Conservation (phyloP, 2,113 vertebrate genomes). For the Neolamprologus falcicula region DNA sequence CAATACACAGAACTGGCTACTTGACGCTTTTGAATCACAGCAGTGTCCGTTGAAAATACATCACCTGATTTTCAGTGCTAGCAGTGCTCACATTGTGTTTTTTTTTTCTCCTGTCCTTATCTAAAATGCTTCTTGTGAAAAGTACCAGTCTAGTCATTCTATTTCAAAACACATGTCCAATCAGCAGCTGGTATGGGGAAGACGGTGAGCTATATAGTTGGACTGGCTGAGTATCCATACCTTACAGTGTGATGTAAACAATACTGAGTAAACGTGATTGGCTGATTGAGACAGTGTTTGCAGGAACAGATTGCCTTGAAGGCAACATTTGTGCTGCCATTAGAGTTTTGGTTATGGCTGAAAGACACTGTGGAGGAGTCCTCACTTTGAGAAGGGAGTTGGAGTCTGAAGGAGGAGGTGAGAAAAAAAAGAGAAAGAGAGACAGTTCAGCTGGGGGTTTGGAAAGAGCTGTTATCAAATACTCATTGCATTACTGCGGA, state of each 20-base stretch:
- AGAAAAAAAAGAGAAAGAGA: background rate
- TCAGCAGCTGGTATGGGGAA: slow-evolving; percentile 74
- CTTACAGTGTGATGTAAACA: slow-evolving; percentile 75
- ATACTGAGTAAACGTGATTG: slow-evolving; percentile 72
- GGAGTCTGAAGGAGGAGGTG: slow-evolving; percentile 42
- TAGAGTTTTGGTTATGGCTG: slow-evolving; percentile 78
- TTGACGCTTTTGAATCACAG: slow-evolving; percentile 72
- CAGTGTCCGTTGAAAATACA: slow-evolving; percentile 68
- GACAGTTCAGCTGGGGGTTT: background rate
- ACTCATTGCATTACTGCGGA: background rate
- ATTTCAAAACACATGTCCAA: slow-evolving; percentile 59
- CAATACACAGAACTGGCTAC: slow-evolving; percentile 67
- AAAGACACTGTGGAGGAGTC: slow-evolving; percentile 43
- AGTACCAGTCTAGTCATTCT: slow-evolving; percentile 72
- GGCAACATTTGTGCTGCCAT: slow-evolving; percentile 64
- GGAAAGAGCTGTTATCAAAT: background rate
- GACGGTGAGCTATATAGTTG: slow-evolving; percentile 67
- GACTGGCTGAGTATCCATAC: slow-evolving; percentile 68
- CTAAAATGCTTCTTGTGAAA: slow-evolving; percentile 55
- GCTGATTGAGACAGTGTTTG: slow-evolving; percentile 65
- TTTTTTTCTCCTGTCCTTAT: slow-evolving; percentile 6
- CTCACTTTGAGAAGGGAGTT: slow-evolving; percentile 57
- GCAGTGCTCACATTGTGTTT: slow-evolving; percentile 53
- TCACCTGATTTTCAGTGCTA: slow-evolving; percentile 68
- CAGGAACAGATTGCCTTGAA: slow-evolving; percentile 62